These are phyloP conservation scores for Drosophila malerkotliana DNA, from an alignment of 1,140 invertebrate genomes.

Conservation along the genomic window DNA sequence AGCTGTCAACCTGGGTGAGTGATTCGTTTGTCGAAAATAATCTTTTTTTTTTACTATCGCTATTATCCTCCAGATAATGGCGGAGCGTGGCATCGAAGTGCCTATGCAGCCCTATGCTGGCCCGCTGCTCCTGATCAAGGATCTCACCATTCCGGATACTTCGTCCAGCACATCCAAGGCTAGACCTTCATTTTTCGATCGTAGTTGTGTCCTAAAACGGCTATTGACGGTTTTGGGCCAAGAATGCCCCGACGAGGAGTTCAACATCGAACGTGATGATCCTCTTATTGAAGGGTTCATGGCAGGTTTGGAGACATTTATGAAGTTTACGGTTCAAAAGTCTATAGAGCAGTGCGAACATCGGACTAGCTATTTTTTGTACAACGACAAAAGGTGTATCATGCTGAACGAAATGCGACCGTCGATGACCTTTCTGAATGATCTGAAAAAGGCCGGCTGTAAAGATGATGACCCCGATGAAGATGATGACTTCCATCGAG, in stretches of 20 bases:
- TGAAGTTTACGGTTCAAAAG: conserved; percentile 20
- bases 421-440: conserved; percentile 53
- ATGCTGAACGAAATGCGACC: conserved; percentile 23
- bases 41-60: background rate
- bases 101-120: conserved; percentile 34
- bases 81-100: background rate
- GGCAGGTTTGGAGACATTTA: conserved; percentile 50
- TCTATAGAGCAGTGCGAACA: conserved; percentile 44
- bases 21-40: background rate
- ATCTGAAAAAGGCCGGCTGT: conserved; percentile 31
- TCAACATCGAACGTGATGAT: background rate
- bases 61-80: conserved; percentile 1
- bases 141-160: conserved; percentile 31
- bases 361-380: conserved; percentile 31
- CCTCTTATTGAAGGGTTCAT: conserved; percentile 39
- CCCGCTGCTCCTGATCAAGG: conserved; percentile 27
- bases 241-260: background rate
- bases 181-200: conserved; percentile 32
- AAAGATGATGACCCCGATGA: conserved; percentile 34
- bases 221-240: conserved; percentile 12
- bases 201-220: conserved; percentile 12
- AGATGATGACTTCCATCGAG: background rate
- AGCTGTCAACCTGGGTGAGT: background rate
- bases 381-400: conserved; percentile 25
- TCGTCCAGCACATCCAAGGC: background rate